Conservation (phyloP, 2,888 invertebrate genomes). For the Vandiemenella viatica region DNA sequence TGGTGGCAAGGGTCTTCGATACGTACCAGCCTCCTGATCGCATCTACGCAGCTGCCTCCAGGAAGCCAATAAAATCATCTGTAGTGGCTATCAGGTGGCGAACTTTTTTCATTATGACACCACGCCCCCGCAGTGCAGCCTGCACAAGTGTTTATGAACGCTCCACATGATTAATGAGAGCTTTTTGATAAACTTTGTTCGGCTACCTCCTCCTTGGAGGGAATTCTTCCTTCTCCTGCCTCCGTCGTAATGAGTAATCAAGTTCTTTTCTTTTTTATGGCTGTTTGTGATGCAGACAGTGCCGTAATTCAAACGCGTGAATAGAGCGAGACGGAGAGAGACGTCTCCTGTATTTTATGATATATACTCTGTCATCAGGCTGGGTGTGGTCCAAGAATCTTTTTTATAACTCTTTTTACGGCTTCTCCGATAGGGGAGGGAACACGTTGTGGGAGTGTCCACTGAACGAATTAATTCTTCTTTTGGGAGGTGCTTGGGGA, state of each 20-base stretch:
- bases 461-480: conserved; percentile 7
- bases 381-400: conserved; percentile 13
- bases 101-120: no score
- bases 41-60: no score
- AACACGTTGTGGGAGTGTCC: conserved; percentile 5
- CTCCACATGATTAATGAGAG: background rate
- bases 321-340: conserved; percentile 5
- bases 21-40: no score
- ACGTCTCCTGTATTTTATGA: conserved; percentile 12
- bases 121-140: no score
- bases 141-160: background rate
- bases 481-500: conserved; percentile 3
- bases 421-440: conserved; percentile 3
- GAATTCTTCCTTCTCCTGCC: conserved; percentile 3
- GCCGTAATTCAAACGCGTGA: conserved; percentile 16
- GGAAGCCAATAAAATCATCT: no score
- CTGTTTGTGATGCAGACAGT: conserved; percentile 16
- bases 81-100: no score
- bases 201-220: background rate
- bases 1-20: no score
- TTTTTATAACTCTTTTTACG: conserved; percentile 6
- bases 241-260: conserved; percentile 16
- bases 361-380: conserved; percentile 13
- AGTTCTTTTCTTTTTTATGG: conserved; percentile 16
- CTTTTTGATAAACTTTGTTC: background rate